Evolutionary conservation across 2,888 invertebrate genomes (phyloP), one percentile per base, ranked within the genome.

Genomic region (Polymixis lichenea): DNA sequence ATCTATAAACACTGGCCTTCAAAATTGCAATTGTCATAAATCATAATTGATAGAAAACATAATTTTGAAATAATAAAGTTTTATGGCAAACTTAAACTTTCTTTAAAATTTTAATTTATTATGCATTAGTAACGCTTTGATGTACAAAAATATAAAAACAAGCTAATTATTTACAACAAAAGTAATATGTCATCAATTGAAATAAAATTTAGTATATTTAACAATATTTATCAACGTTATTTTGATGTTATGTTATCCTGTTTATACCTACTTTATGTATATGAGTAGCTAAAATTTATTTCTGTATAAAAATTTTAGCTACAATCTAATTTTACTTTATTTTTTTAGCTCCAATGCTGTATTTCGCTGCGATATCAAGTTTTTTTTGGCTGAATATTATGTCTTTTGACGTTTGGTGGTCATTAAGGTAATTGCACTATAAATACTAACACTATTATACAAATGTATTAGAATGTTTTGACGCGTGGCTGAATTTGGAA

Each of bases 311-410:
- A 32, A 32, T 32, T n/a, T n/a, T n/a, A n/a, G 38, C 15, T 22
- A 13, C 19, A 58, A 38, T 5, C 3, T 28, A 51, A 38, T 75
- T 67, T 28, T 38, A 7, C 15, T 1, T 22, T 78, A 56, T 6
- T 72, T 81, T n/a, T 46, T 51, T 32, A 73, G 85, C 87, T n/a
- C 75, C 85, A 25, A 7, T 85, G 25, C 43, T 79, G 17, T 87
- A 85, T 46, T 86, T 80, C 15, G 17, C 77, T 17, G 58, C 38
- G 4, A 0, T 85, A n/a, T 75, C 87, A 4, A 82, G 75, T 28
- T 85, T 87, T 55, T 86, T 87, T 32, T 86, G 86, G 86, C 53
- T 87, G 22, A 87, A 85, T 43, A 65, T 86, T 15, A 87, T 87
- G 86, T 79, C 79, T 2, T 85, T 62, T 32, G 87, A 86, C 64